Evolutionary conservation across 2,888 invertebrate genomes (phyloP).

Genomic region (Conistra vaccinii): DNA sequence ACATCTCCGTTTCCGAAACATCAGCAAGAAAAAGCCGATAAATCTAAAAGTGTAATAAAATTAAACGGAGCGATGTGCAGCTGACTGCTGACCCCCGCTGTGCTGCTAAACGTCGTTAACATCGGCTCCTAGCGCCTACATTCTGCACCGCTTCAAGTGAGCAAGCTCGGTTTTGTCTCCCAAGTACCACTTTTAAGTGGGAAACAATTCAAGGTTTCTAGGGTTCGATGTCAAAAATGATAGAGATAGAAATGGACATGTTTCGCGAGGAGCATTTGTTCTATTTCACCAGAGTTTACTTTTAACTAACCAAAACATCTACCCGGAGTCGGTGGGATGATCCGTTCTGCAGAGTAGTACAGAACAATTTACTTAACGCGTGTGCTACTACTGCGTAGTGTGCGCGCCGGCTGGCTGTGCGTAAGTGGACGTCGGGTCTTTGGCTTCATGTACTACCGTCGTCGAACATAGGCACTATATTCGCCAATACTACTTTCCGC

Average conservation of each 20-base stretch:
- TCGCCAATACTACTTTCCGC: not conserved
- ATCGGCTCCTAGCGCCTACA: conserved; percentile 27
- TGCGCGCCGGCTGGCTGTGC: not conserved
- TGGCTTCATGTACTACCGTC: too few relatives aligned
- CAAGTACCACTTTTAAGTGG: conserved; percentile 13
- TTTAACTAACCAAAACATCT: too few relatives aligned
- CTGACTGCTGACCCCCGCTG: conserved; percentile 44
- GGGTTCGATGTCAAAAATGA: not conserved
- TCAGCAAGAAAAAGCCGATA: conserved; percentile 21
- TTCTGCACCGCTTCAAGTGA: conserved; percentile 14
- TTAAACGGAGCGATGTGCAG: conserved; percentile 38
- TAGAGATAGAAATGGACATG: not conserved
- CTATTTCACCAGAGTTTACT: not conserved
- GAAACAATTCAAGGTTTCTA: conserved; percentile 1
- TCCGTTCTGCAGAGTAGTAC: too few relatives aligned
- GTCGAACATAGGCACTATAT: too few relatives aligned
- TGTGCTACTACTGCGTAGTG: not conserved
- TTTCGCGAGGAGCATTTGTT: not conserved
- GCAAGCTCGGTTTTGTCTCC: not conserved
- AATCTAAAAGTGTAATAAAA: conserved; percentile 48
- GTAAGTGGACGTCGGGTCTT: not conserved
- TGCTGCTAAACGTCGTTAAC: conserved; percentile 68
- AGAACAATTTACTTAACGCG: not conserved
- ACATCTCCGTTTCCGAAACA: not conserved
- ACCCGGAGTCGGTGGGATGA: too few relatives aligned